Percentiles rank a stretch among this genome's conserved stretches.
Conservation (phyloP, 92 coral and sea anemone species). For the Actinostola sp. region DNA sequence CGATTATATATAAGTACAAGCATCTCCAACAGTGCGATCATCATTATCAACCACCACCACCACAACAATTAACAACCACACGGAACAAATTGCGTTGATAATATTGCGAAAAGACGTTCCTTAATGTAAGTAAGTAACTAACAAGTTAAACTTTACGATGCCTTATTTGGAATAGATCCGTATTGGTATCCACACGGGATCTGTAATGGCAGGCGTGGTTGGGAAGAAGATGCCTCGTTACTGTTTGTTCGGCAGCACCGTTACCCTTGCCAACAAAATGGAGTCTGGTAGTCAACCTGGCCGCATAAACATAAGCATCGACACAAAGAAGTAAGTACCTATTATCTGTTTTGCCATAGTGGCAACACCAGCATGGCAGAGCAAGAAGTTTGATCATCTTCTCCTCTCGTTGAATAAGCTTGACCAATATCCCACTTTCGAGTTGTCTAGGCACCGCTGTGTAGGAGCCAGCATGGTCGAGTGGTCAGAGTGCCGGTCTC, state of each 20-base stretch:
- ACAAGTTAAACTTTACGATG: neutral
- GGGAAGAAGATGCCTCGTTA: constrained; percentile 99
- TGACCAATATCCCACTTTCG: too few species aligned
- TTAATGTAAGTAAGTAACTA: too few species aligned
- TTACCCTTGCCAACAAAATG: constrained; percentile 96
- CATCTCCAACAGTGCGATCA: too few species aligned
- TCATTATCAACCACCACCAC: too few species aligned
- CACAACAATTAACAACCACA: too few species aligned
- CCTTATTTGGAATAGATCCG: constrained; percentile 65
- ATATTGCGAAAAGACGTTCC: neutral
- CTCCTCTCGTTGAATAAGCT: too few species aligned
- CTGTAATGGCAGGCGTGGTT: constrained; percentile 99
- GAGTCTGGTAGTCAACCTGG: constrained; percentile 99
- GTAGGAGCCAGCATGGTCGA: too few species aligned
- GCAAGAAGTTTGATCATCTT: neutral
- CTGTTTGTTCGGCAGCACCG: constrained; percentile 93
- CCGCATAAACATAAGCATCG: constrained; percentile 92
- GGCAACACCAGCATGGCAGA: too few species aligned
- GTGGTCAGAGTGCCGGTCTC: too few species aligned
- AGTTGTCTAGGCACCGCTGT: too few species aligned
- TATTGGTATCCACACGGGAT: constrained; percentile 96
- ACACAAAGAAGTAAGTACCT: constrained; percentile 80
- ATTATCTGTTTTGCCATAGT: neutral
- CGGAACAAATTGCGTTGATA: too few species aligned
- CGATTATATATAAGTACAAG: too few species aligned